Conservation (phyloP, 2,888 invertebrate species). For the Unio delphinus region DNA sequence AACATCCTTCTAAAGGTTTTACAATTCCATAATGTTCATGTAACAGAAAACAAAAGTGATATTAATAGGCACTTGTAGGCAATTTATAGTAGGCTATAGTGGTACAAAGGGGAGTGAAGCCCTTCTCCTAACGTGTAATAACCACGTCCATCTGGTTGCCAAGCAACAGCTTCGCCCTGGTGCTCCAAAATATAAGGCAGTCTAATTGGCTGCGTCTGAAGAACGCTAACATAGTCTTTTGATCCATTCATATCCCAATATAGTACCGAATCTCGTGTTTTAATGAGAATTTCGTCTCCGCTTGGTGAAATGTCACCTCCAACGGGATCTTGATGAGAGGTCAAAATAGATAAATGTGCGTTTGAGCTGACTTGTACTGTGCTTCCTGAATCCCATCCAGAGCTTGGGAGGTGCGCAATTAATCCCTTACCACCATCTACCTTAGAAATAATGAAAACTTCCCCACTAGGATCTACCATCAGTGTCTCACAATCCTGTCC, state of each 20-base stretch:
- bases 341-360: slow-evolving; percentile 15
- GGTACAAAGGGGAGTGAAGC: slow-evolving; percentile 4
- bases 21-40: too few relatives aligned
- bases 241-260: slow-evolving; percentile 2
- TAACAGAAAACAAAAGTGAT: too few relatives aligned
- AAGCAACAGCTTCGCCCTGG: slow-evolving; percentile 15
- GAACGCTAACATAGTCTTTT: slow-evolving; percentile 7
- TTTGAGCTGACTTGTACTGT: slow-evolving; percentile 9
- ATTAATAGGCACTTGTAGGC: too few relatives aligned
- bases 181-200: slow-evolving; percentile 11
- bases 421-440: slow-evolving; percentile 17
- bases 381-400: slow-evolving; percentile 19
- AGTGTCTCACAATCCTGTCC: slow-evolving; percentile 25
- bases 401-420: slow-evolving; percentile 22
- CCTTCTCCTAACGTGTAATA: slow-evolving; percentile 24
- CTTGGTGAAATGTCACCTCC: slow-evolving; percentile 31
- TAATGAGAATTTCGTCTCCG: slow-evolving; percentile 17
- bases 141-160: slow-evolving; percentile 4
- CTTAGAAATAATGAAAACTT: slow-evolving; percentile 29
- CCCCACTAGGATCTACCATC: slow-evolving; percentile 28
- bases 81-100: slow-evolving; percentile 5
- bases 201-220: slow-evolving; percentile 4
- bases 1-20: too few relatives aligned
- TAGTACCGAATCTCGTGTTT: neutral
- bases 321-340: slow-evolving; percentile 16